A percentile compares a stretch with the other conserved stretches of the same genome.
Evolutionary conservation across 2,797 vertebrate genomes (phyloP).

Genomic region (Zalophus californianus): DNA sequence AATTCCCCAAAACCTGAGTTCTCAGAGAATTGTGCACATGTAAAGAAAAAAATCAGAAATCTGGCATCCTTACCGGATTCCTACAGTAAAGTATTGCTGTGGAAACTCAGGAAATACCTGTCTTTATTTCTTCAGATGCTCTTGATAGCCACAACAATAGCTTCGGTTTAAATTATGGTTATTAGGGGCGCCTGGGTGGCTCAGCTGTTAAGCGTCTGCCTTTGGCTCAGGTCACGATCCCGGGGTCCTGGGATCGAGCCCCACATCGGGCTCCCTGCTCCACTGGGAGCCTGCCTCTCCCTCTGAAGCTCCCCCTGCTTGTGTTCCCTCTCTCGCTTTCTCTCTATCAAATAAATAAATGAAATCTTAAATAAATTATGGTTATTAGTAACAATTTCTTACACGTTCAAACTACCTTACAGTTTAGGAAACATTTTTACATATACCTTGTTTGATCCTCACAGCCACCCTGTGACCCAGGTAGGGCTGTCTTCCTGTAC

Average conservation of each 20-base stretch:
- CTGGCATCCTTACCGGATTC: neutral
- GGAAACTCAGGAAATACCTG: neutral
- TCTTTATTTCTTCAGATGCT: neutral
- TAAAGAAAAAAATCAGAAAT: neutral
- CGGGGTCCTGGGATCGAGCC: too few species aligned
- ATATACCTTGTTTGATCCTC: neutral
- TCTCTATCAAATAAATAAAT: too few species aligned
- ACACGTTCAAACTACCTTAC: neutral
- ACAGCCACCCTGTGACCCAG: neutral
- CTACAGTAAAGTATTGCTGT: neutral
- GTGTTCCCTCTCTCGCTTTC: too few species aligned
- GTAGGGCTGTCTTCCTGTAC: neutral
- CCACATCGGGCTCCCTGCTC: too few species aligned
- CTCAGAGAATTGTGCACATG: neutral
- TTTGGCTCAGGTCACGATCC: too few species aligned
- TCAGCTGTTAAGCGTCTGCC: too few species aligned
- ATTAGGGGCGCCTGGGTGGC: neutral
- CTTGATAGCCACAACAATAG: neutral
- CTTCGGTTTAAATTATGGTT: neutral
- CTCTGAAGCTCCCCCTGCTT: too few species aligned
- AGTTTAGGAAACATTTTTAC: slow-evolving; percentile 38
- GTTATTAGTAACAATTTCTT: neutral
- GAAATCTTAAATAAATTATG: neutral
- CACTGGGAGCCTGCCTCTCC: too few species aligned
- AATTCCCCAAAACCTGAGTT: neutral